Conservation (phyloP, 2,113 vertebrate genomes). For the Chionomys nivalis region DNA sequence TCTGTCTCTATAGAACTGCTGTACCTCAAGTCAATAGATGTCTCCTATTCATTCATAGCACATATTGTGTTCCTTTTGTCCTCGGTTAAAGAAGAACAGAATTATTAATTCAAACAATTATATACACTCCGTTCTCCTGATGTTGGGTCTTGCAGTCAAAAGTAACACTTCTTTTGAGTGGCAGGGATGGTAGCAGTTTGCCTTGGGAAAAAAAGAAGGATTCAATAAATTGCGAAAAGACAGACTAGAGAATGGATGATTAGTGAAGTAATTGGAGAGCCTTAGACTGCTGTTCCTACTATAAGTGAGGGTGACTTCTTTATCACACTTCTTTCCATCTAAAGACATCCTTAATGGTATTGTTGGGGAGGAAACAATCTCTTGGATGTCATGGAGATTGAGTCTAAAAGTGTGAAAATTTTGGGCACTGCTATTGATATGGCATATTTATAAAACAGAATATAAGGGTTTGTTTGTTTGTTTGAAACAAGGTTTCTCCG, state of each 20-base stretch:
- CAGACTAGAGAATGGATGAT: neutral
- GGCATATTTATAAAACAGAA: neutral
- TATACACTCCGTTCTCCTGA: neutral
- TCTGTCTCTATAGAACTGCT: neutral
- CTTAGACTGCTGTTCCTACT: neutral
- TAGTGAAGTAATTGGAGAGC: neutral
- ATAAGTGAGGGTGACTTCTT: neutral
- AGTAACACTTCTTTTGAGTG: neutral
- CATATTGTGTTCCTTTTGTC: neutral
- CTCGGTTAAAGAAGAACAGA: neutral
- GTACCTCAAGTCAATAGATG: neutral
- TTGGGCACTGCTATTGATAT: neutral
- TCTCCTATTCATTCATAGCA: neutral
- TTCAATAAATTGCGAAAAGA: neutral
- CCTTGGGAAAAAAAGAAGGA: neutral
- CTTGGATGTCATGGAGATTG: neutral
- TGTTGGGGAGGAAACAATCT: neutral
- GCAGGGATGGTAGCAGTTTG: neutral
- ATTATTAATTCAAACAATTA: constrained; percentile 9
- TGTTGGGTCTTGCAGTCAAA: neutral
- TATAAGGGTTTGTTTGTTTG: no score
- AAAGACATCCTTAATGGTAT: neutral
- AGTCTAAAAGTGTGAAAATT: neutral
- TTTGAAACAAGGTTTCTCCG: no score
- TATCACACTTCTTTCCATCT: neutral